phyloP scores from a whole-genome alignment of 1,140 invertebrate genomes.

The Gonioctena quinquepunctata region DNA sequence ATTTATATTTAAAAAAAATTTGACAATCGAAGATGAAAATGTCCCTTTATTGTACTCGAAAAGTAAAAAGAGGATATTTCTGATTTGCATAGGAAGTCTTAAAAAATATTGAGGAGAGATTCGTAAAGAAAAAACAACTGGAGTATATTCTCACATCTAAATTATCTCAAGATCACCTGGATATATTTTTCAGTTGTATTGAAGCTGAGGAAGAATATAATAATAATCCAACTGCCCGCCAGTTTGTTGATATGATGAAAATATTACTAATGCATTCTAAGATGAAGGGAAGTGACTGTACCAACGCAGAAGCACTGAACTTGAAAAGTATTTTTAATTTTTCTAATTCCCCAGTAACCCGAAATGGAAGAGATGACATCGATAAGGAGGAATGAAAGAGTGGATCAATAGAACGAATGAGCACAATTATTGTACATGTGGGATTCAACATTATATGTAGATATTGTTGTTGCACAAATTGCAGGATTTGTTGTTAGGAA shows the following conservation, averaged over 20 bases:
- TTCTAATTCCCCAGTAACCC: constrained; percentile 11
- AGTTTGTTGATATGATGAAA: constrained; percentile 35
- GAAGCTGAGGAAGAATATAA: constrained; percentile 29
- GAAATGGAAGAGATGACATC: background rate
- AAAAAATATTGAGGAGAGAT: constrained; percentile 35
- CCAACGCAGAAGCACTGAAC: constrained; percentile 30
- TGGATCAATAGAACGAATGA: too few species aligned
- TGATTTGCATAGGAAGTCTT: too few species aligned
- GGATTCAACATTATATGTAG: background rate
- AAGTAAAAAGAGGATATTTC: too few species aligned
- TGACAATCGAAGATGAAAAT: too few species aligned
- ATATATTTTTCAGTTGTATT: constrained; percentile 30
- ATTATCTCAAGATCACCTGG: too few species aligned
- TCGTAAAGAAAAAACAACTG: too few species aligned
- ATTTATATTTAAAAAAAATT: too few species aligned
- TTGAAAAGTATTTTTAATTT: constrained; percentile 34
- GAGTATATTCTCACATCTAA: too few species aligned
- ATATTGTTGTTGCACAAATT: constrained; percentile 28
- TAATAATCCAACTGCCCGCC: too few species aligned
- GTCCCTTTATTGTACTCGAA: too few species aligned
- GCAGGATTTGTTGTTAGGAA: constrained; percentile 33
- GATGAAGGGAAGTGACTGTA: too few species aligned
- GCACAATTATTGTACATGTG: background rate
- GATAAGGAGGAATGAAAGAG: constrained; percentile 1
- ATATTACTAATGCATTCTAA: constrained; percentile 32